Evolutionary conservation across 2,797 vertebrate genomes (phyloP).

Genomic region (Tragopan temminckii): DNA sequence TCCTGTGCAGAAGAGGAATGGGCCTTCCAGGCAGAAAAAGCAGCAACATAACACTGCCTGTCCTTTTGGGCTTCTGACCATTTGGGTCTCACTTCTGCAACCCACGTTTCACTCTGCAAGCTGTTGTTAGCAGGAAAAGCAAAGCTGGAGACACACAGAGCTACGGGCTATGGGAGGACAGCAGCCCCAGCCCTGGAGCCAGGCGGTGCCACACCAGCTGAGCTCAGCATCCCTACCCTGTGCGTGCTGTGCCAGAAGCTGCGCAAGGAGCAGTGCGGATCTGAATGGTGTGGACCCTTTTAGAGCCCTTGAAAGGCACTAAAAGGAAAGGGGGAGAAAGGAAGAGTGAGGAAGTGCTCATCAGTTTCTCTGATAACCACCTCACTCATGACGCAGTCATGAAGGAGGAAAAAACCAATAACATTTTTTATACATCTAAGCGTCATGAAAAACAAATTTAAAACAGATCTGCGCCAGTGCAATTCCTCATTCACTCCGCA

Average conservation of each 20-base stretch:
- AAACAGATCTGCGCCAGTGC: background rate
- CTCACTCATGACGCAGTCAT: background rate
- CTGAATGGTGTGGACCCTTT: background rate
- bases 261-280: background rate
- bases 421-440: slow-evolving; percentile 21
- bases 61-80: background rate
- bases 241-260: background rate
- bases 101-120: background rate
- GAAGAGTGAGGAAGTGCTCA: background rate
- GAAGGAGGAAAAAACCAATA: background rate
- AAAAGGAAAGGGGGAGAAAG: background rate
- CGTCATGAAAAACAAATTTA: background rate
- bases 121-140: background rate
- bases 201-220: background rate
- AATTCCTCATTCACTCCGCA: background rate
- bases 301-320: slow-evolving; percentile 29
- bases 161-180: background rate
- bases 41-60: accelerated
- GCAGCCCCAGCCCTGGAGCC: background rate
- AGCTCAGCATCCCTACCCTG: background rate
- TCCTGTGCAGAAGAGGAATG: background rate
- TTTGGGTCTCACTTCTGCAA: background rate
- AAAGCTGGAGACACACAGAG: background rate
- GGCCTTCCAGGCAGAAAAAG: background rate
- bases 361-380: background rate